Conservation (phyloP, 2,797 vertebrate genomes). For the Alectoris magna region DNA sequence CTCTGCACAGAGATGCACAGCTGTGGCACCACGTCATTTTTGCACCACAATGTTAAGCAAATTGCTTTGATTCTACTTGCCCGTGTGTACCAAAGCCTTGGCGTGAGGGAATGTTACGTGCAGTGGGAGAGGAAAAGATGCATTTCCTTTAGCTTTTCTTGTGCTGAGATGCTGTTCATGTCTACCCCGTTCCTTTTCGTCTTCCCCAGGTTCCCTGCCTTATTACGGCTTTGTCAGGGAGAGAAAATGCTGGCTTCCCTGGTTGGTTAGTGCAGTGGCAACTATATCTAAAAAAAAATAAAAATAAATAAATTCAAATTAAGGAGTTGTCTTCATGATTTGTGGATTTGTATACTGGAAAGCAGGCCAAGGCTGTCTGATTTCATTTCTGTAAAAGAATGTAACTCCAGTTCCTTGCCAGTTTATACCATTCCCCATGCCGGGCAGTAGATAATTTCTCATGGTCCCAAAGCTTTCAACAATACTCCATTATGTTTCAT, state of each 20-base stretch:
- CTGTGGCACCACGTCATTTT: background rate
- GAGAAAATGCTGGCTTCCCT: constrained; percentile 23
- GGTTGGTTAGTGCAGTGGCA: constrained; percentile 36
- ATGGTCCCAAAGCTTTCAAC: constrained; percentile 79
- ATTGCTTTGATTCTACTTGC: background rate
- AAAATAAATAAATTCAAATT: constrained; percentile 37
- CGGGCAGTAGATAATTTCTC: constrained; percentile 78
- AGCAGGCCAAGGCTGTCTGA: constrained; percentile 71
- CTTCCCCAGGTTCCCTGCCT: background rate
- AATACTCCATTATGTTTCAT: constrained; percentile 82
- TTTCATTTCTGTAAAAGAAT: constrained; percentile 79
- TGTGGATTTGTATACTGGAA: constrained; percentile 61
- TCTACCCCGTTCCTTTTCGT: background rate
- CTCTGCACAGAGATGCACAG: background rate
- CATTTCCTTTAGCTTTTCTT: background rate
- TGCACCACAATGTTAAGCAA: background rate
- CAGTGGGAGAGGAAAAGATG: background rate
- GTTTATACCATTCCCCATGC: constrained; percentile 78
- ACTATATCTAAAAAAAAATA: background rate
- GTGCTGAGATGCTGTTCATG: background rate
- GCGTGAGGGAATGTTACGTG: background rate
- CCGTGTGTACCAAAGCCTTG: background rate
- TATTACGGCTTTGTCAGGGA: background rate
- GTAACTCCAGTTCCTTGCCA: constrained; percentile 72
- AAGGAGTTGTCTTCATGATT: constrained; percentile 56